phyloP scores from a whole-genome alignment of 2,888 invertebrate genomes.

The Tetheella fluctuosa region DNA sequence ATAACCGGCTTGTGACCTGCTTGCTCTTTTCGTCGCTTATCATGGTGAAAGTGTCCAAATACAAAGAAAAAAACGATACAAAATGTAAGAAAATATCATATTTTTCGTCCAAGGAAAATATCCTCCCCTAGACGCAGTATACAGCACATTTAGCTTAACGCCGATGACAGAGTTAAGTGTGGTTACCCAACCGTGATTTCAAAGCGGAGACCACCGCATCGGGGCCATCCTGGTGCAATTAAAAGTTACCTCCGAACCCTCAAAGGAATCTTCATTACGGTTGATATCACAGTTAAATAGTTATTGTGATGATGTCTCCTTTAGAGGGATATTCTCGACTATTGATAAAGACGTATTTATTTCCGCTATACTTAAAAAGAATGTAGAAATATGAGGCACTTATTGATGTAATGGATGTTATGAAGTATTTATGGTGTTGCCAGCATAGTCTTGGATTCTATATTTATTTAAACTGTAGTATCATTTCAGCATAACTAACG shows the following conservation, averaged over 20 bases:
- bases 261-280: conserved; percentile 61
- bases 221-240: conserved; percentile 56
- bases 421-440: not conserved
- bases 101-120: too few species aligned
- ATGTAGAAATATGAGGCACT: conserved; percentile 7
- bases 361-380: conserved; percentile 8
- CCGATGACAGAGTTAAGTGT: conserved; percentile 20
- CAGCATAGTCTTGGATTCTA: not conserved
- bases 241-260: conserved; percentile 62
- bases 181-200: conserved; percentile 52
- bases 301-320: not conserved
- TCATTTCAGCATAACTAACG: too few species aligned
- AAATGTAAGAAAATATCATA: too few species aligned
- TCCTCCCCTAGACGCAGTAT: conserved; percentile 28
- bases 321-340: not conserved
- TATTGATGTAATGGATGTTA: not conserved
- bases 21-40: too few species aligned
- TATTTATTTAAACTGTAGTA: too few species aligned
- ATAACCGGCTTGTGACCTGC: too few species aligned
- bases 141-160: conserved; percentile 32
- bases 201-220: conserved; percentile 46
- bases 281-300: conserved; percentile 40
- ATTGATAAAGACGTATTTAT: conserved; percentile 10
- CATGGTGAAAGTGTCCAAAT: too few species aligned
- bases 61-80: too few species aligned